phyloP scores from a whole-genome alignment of 2,888 invertebrate genomes.

The Stegophylla sp. region DNA sequence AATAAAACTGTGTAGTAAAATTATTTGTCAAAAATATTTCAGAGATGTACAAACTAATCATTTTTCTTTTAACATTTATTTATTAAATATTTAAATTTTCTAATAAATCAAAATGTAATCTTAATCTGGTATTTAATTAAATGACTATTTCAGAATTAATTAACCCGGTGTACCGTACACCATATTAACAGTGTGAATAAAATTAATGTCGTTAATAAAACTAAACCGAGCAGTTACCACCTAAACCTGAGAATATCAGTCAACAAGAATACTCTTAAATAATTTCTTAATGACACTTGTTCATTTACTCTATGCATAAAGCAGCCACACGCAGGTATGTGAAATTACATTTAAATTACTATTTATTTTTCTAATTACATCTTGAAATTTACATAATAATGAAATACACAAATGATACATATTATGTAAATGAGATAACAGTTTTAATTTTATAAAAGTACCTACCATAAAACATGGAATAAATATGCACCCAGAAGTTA shows the following conservation, averaged over 20 bases:
- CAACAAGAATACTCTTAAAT: not conserved
- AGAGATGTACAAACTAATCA: no score
- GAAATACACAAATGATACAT: conserved; percentile 6
- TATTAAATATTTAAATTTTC: not conserved
- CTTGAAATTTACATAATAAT: conserved; percentile 7
- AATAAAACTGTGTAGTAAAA: no score
- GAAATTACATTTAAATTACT: not conserved
- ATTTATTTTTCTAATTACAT: conserved; percentile 22
- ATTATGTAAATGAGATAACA: conserved; percentile 8
- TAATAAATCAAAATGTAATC: not conserved
- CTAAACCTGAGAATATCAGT: not conserved
- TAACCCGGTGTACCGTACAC: not conserved
- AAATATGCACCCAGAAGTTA: not conserved
- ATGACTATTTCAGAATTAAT: not conserved
- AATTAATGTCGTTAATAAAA: not conserved
- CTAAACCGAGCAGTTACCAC: not conserved
- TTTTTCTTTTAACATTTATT: no score
- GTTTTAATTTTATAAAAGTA: not conserved
- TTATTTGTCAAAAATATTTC: no score
- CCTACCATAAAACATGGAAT: not conserved
- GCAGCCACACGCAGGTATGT: no score
- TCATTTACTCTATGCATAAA: not conserved
- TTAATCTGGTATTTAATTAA: not conserved
- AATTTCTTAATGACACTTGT: not conserved
- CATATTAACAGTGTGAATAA: not conserved